A percentile compares a stretch with the other conserved stretches of the same genome.
These are phyloP conservation scores for Acronicta leporina DNA, from an alignment of 2,888 invertebrate genomes.

Conservation along the genomic window DNA sequence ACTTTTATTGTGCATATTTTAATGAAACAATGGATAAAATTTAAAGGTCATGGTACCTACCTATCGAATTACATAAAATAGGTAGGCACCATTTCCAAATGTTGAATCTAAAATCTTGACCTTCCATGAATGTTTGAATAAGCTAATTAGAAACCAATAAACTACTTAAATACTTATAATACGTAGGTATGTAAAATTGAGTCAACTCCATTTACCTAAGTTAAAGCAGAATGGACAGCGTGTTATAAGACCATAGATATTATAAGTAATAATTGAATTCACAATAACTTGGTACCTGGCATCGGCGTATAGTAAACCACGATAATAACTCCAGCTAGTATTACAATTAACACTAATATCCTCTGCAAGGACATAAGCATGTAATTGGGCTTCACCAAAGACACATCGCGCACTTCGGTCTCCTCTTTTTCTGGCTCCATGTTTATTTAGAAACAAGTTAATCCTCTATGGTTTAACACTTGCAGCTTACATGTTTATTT, in stretches of 20 bases:
- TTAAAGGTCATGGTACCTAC: too few species aligned
- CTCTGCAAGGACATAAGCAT: slow-evolving; percentile 90
- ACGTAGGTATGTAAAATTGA: too few species aligned
- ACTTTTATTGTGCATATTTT: too few species aligned
- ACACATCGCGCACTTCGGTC: slow-evolving; percentile 62
- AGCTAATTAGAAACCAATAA: too few species aligned
- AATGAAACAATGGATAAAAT: too few species aligned
- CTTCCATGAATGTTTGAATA: background rate
- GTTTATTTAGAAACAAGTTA: slow-evolving; percentile 38
- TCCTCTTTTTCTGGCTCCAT: slow-evolving; percentile 79
- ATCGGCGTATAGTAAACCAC: slow-evolving; percentile 92
- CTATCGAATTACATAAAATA: background rate
- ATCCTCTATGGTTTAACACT: slow-evolving; percentile 30
- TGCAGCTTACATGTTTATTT: slow-evolving; percentile 64
- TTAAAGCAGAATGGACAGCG: background rate
- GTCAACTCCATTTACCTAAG: too few species aligned
- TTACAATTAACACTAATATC: slow-evolving; percentile 90
- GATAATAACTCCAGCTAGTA: slow-evolving; percentile 91
- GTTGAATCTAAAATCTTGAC: background rate
- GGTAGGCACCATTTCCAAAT: too few species aligned
- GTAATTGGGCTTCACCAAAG: slow-evolving; percentile 83
- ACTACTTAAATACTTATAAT: too few species aligned
- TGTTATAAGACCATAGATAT: background rate
- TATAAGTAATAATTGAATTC: background rate
- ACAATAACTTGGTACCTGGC: slow-evolving; percentile 88